Evolutionary conservation across 2,888 invertebrate species (phyloP).

Genomic region (Eupithecia abbreviata): DNA sequence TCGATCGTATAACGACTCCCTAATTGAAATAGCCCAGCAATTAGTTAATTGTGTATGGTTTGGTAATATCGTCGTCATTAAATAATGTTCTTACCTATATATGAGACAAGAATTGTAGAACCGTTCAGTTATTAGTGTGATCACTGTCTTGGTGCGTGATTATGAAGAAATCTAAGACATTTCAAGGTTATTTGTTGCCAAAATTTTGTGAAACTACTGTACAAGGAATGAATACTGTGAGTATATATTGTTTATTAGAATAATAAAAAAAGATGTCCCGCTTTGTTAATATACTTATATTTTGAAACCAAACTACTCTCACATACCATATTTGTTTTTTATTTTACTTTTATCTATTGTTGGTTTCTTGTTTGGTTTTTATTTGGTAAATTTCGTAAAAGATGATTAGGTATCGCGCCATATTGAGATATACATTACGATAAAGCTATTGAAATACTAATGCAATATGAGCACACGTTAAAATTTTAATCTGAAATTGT

Average conservation of each 20-base stretch:
- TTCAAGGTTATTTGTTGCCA: neutral
- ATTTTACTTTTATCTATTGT: neutral
- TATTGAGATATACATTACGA: neutral
- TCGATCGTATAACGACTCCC: constrained; percentile 32
- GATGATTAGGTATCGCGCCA: neutral
- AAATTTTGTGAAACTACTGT: neutral
- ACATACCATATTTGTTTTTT: neutral
- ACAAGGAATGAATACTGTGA: constrained; percentile 12
- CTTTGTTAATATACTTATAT: neutral
- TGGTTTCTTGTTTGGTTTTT: neutral
- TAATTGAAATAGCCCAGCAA: constrained; percentile 47
- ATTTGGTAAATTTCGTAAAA: neutral
- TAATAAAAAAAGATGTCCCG: neutral
- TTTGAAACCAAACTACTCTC: neutral
- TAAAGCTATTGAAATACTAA: neutral
- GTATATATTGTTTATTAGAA: neutral
- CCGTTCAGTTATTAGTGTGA: constrained; percentile 36
- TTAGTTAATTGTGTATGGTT: constrained; percentile 66
- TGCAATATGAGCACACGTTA: neutral
- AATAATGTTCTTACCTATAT: constrained; percentile 65
- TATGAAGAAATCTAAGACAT: constrained; percentile 17
- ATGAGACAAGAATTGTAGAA: constrained; percentile 48
- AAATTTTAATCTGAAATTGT: neutral
- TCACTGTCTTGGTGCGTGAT: constrained; percentile 20
- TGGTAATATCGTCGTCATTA: constrained; percentile 60